A percentile compares a stretch with the other conserved stretches of the same genome.
phyloP scores from a whole-genome alignment of 1,140 invertebrate genomes.

The Caenorhabditis briggsae region DNA sequence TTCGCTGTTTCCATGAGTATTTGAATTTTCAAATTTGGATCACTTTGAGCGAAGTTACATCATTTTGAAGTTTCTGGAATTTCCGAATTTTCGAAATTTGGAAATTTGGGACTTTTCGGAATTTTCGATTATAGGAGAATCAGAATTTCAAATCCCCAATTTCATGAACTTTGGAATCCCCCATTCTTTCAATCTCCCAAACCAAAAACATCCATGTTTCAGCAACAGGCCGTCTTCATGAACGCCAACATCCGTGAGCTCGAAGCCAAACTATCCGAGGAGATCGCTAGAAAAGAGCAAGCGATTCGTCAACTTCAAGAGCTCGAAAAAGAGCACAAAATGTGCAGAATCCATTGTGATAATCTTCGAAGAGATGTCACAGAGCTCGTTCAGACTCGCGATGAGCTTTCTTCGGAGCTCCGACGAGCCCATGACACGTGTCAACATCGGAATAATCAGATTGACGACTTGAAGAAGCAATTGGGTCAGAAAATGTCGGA shows the following conservation, averaged over 20 bases:
- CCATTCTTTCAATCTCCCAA: too few species aligned
- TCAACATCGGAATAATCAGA: not conserved
- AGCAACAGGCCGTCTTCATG: constrained; percentile 34
- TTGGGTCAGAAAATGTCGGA: constrained; percentile 73
- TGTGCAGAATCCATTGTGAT: constrained; percentile 28
- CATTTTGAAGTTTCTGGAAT: not conserved
- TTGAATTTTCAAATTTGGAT: too few species aligned
- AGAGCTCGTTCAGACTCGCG: constrained; percentile 18
- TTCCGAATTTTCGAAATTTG: too few species aligned
- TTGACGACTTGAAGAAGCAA: constrained; percentile 60
- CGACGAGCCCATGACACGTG: constrained; percentile 40
- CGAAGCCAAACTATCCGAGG: constrained; percentile 23
- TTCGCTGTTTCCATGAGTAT: too few species aligned
- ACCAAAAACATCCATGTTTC: not conserved
- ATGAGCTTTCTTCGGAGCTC: constrained; percentile 18
- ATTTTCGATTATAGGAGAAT: too few species aligned
- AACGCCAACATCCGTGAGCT: constrained; percentile 29
- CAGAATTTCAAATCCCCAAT: too few species aligned
- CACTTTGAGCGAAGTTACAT: not conserved
- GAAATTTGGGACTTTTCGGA: too few species aligned
- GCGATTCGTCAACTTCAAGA: not conserved
- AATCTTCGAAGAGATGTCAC: constrained; percentile 3
- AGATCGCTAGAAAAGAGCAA: not conserved
- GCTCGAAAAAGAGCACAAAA: constrained; percentile 33
- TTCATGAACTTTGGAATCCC: too few species aligned